Percentiles rank a stretch among this genome's conserved stretches.
phyloP scores from a whole-genome alignment of 2,113 vertebrate genomes.

The Melanerpes aurifrons region DNA sequence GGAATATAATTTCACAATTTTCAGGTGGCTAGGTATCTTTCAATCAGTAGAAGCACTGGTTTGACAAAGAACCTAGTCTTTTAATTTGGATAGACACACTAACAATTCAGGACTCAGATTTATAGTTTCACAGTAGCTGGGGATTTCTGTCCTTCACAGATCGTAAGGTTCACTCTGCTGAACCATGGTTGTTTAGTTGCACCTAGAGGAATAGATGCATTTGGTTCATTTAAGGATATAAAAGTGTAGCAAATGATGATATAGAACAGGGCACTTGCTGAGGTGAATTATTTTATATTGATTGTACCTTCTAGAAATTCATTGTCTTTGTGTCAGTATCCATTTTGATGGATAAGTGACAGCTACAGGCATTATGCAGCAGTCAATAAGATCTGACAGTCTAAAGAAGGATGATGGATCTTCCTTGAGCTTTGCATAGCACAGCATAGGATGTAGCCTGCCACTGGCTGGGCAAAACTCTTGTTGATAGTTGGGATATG shows the following conservation, averaged over 20 bases:
- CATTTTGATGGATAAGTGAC: background rate
- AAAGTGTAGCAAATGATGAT: background rate
- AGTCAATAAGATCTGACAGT: background rate
- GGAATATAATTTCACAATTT: background rate
- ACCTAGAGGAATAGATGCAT: background rate
- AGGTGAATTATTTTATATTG: background rate
- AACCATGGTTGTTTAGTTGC: background rate
- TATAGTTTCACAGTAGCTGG: background rate
- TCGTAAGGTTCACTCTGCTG: background rate
- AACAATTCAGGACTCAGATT: background rate
- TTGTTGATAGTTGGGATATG: background rate
- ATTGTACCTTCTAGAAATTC: background rate
- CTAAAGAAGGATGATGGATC: background rate
- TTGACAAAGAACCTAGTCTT: background rate
- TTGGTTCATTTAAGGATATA: background rate
- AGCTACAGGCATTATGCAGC: background rate
- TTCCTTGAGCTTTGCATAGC: background rate
- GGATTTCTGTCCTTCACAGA: background rate
- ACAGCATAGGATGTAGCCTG: background rate
- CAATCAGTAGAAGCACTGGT: background rate
- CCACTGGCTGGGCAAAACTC: background rate
- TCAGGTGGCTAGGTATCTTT: background rate
- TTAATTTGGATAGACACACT: background rate
- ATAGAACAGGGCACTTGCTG: background rate
- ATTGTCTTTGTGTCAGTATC: background rate